Conservation (phyloP, 2,888 invertebrate genomes). For the Tortricodes alternella region DNA sequence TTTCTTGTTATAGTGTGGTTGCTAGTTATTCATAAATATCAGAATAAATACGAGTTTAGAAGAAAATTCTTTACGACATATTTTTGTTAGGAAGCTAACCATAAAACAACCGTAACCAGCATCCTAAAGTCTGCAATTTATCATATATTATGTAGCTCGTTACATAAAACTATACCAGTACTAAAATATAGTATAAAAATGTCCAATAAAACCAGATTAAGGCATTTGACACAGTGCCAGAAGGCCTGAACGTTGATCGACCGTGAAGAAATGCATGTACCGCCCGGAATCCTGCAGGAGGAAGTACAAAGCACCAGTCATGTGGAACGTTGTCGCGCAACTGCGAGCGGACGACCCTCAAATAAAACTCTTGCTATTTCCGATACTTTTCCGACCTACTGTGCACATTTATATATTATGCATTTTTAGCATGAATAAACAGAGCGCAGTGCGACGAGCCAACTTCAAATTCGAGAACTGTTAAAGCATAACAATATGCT, state of each 20-base stretch:
- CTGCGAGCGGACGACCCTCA: constrained; percentile 42
- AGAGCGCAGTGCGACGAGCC: constrained; percentile 44
- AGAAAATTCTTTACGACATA: too few species aligned
- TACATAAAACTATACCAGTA: too few species aligned
- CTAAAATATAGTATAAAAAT: constrained; percentile 10
- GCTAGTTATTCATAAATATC: too few species aligned
- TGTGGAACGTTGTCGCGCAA: constrained; percentile 41
- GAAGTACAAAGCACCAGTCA: constrained; percentile 51
- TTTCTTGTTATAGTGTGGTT: too few species aligned
- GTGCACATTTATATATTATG: constrained; percentile 37
- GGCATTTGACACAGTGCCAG: constrained; percentile 30
- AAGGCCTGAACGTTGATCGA: constrained; percentile 41
- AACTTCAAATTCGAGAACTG: constrained; percentile 43
- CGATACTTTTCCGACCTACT: constrained; percentile 29
- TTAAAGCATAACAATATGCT: constrained; percentile 34
- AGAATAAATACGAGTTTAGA: too few species aligned
- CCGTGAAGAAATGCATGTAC: constrained; percentile 57
- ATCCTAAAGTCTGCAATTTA: too few species aligned
- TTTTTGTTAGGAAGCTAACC: too few species aligned
- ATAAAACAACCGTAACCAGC: too few species aligned
- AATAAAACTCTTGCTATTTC: constrained; percentile 52
- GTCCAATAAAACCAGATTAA: constrained; percentile 25
- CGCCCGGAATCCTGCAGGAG: constrained; percentile 43
- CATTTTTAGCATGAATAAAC: constrained; percentile 56
- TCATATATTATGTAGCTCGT: too few species aligned